Evolutionary conservation across 2,113 vertebrate genomes (phyloP).

Genomic region (Archocentrus centrarchus): DNA sequence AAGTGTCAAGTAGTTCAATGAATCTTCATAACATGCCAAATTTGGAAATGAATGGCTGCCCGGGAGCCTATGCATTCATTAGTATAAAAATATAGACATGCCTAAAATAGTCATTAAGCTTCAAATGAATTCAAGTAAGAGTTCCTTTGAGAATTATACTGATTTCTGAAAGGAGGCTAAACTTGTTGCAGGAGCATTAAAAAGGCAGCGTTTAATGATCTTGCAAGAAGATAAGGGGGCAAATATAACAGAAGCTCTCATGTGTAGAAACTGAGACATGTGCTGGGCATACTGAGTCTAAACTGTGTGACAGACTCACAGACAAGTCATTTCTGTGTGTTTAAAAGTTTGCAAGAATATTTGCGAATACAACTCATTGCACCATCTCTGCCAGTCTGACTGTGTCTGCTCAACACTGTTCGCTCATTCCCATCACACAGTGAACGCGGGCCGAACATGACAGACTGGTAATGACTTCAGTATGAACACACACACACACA

Average conservation of each 20-base stretch:
- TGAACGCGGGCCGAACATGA: slow-evolving; percentile 66
- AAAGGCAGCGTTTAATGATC: slow-evolving; percentile 25
- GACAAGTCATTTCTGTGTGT: neutral
- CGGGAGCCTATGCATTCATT: slow-evolving; percentile 12
- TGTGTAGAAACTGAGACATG: slow-evolving; percentile 15
- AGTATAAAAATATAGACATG: slow-evolving; percentile 13
- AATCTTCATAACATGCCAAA: neutral
- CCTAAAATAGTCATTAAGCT: neutral
- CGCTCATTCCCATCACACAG: slow-evolving; percentile 67
- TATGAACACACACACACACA: slow-evolving; percentile 34
- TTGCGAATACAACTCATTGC: slow-evolving; percentile 36
- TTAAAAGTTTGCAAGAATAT: slow-evolving; percentile 31
- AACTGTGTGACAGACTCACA: neutral
- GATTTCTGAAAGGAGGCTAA: slow-evolving; percentile 18
- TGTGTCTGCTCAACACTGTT: slow-evolving; percentile 45
- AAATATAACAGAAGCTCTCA: slow-evolving; percentile 14
- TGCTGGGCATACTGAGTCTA: neutral
- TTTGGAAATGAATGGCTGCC: neutral
- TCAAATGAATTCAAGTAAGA: slow-evolving; percentile 31
- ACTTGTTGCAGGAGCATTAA: neutral
- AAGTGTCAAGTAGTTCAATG: neutral
- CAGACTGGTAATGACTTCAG: slow-evolving; percentile 75
- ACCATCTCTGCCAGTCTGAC: slow-evolving; percentile 34
- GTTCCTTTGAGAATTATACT: slow-evolving; percentile 12
- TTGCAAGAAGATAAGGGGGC: slow-evolving; percentile 6